Percentiles rank a stretch among this genome's conserved stretches.
Evolutionary conservation across 2,113 vertebrate genomes (phyloP).

Genomic region (Aramus guarauna): DNA sequence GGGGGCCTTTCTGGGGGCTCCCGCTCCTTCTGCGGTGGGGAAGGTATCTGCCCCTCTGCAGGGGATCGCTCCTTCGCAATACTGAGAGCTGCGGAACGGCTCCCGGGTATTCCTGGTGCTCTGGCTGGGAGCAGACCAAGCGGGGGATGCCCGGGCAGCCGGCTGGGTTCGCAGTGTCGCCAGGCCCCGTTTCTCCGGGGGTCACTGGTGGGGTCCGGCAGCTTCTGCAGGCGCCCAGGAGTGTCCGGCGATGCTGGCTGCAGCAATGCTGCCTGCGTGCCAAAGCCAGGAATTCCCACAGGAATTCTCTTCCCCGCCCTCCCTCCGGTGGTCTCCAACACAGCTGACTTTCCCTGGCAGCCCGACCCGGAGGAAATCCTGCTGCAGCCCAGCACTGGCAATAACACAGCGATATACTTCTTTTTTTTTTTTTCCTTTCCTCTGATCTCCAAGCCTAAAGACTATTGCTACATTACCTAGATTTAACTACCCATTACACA

Average conservation of each 20-base stretch:
- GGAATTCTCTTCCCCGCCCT: neutral
- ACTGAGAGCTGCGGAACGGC: rapidly evolving
- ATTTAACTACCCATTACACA: constrained; percentile 58
- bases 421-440: neutral
- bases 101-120: neutral
- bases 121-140: neutral
- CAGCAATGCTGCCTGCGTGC: neutral
- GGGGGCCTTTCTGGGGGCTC: rapidly evolving
- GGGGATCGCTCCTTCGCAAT: neutral
- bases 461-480: constrained; percentile 14
- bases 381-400: neutral
- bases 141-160: neutral
- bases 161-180: rapidly evolving
- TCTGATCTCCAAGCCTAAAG: neutral
- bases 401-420: rapidly evolving
- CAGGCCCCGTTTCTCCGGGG: neutral
- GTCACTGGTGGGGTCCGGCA: neutral
- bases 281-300: neutral
- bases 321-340: neutral
- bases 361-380: neutral
- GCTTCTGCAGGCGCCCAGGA: neutral
- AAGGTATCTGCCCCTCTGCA: neutral
- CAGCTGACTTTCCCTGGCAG: neutral
- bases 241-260: rapidly evolving
- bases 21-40: too few species aligned